These are phyloP conservation scores for Trididemnum clinides DNA, from an alignment of 23 tunicate species.

Conservation along the genomic window DNA sequence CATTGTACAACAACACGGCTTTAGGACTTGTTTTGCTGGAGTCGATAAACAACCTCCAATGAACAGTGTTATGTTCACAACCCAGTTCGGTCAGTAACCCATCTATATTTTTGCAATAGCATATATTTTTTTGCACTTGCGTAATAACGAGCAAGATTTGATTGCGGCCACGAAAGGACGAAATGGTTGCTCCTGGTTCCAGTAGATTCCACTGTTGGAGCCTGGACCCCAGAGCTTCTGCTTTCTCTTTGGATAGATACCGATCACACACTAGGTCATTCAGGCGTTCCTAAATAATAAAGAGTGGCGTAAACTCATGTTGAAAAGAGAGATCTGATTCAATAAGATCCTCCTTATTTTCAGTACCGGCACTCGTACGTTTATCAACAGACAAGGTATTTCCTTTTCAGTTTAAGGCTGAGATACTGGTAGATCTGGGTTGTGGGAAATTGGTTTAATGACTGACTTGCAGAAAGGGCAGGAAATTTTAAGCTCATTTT, in stretches of 20 bases:
- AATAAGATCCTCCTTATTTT: slow-evolving; percentile 7
- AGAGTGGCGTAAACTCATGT: neutral
- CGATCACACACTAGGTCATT: slow-evolving; percentile 35
- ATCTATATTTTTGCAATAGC: slow-evolving; percentile 1
- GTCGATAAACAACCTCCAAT: slow-evolving; percentile 46
- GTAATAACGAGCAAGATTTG: slow-evolving; percentile 11
- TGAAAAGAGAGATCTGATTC: slow-evolving; percentile 19
- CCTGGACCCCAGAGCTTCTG: slow-evolving; percentile 43
- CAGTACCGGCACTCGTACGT: neutral
- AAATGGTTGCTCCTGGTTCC: slow-evolving; percentile 43
- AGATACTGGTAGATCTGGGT: neutral
- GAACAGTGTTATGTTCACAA: slow-evolving; percentile 43
- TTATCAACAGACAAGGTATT: slow-evolving; percentile 21
- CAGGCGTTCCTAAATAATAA: slow-evolving; percentile 37
- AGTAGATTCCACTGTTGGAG: slow-evolving; percentile 43
- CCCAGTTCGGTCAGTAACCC: slow-evolving; percentile 36
- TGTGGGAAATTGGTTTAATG: slow-evolving; percentile 23
- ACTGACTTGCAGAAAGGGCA: slow-evolving; percentile 13
- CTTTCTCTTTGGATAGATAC: slow-evolving; percentile 41
- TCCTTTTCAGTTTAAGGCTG: slow-evolving; percentile 5
- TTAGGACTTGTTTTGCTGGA: slow-evolving; percentile 52
- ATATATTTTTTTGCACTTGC: slow-evolving; percentile 22
- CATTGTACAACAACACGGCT: slow-evolving; percentile 40
- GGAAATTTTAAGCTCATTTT: slow-evolving; percentile 2
- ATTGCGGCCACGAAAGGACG: slow-evolving; percentile 18